phyloP scores from a whole-genome alignment of 1,140 invertebrate genomes.

The Drosophila pandora region DNA sequence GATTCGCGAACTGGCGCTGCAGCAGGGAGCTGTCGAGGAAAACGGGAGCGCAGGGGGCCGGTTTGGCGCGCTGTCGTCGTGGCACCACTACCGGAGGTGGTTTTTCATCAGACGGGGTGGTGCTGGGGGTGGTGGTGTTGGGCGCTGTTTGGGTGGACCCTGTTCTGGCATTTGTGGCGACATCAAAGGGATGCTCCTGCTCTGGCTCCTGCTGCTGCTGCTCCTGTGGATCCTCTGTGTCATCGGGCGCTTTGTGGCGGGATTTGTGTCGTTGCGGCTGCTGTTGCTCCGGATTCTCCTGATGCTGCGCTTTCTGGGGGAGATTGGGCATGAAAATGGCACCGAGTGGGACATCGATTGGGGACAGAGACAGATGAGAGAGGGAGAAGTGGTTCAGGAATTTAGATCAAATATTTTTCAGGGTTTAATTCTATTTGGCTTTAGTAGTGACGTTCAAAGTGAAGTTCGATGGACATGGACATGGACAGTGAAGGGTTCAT shows the following conservation, averaged over 20 bases:
- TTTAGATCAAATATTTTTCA: conserved; percentile 77
- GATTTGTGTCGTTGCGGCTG: conserved; percentile 63
- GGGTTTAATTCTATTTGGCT: conserved; percentile 82
- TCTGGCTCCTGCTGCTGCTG: background rate
- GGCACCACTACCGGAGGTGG: conserved; percentile 7
- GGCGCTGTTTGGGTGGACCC: conserved; percentile 20
- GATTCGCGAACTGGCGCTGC: conserved; percentile 87
- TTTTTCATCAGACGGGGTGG: background rate
- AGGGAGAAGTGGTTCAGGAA: conserved; percentile 12
- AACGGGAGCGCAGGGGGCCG: conserved; percentile 29
- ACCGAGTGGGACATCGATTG: conserved; percentile 10
- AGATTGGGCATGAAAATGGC: conserved; percentile 52
- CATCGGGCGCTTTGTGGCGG: conserved; percentile 74
- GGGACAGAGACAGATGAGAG: conserved; percentile 11
- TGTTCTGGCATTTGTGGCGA: conserved; percentile 59
- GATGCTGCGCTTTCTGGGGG: conserved; percentile 53
- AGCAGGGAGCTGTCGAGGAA: conserved; percentile 70
- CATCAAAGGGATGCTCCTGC: conserved; percentile 59
- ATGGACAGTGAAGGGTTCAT: conserved; percentile 12
- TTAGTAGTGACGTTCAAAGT: conserved; percentile 58
- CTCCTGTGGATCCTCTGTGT: conserved; percentile 47
- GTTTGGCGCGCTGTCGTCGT: conserved; percentile 41
- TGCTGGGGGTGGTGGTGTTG: conserved; percentile 6
- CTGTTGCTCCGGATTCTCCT: conserved; percentile 12
- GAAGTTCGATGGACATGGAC: conserved; percentile 52